Conservation (phyloP, 2,888 invertebrate species). For the Leptopilina drosophilae region DNA sequence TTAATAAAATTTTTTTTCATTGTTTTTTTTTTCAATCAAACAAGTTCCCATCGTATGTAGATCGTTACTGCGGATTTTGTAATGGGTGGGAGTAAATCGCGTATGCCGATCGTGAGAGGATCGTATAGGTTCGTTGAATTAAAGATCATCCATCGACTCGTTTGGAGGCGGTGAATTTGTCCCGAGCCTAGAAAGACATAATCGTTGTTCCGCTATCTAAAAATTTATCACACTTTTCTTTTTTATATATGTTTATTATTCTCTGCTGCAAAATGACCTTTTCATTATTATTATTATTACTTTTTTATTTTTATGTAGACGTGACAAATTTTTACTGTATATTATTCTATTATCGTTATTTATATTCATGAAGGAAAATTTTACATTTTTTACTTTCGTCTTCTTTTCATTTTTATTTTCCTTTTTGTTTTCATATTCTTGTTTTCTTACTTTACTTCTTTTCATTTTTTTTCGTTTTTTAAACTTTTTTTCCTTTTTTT, state of each 20-base stretch:
- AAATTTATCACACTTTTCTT: slow-evolving; percentile 30
- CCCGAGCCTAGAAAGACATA: slow-evolving; percentile 57
- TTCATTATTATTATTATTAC: background rate
- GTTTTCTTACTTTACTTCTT: too few species aligned
- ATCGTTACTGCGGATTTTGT: slow-evolving; percentile 58
- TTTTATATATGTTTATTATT: background rate
- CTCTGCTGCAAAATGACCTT: slow-evolving; percentile 1
- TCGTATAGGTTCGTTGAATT: slow-evolving; percentile 66
- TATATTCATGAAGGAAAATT: too few species aligned
- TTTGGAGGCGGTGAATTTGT: slow-evolving; percentile 61
- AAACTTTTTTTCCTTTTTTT: too few species aligned
- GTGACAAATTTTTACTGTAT: background rate
- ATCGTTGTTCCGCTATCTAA: slow-evolving; percentile 57
- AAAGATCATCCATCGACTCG: slow-evolving; percentile 63
- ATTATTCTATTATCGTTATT: background rate
- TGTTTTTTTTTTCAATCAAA: background rate
- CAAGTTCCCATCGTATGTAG: slow-evolving; percentile 66
- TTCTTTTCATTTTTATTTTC: too few species aligned
- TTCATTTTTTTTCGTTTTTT: too few species aligned
- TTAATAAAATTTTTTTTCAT: background rate
- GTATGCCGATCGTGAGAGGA: slow-evolving; percentile 68
- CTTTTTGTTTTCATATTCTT: too few species aligned
- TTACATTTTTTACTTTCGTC: too few species aligned
- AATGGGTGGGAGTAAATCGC: slow-evolving; percentile 61
- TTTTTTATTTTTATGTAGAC: background rate